Base-by-base conservation (phyloP, 2,797 vertebrate genomes). In the Tapirus indicus region DNA sequence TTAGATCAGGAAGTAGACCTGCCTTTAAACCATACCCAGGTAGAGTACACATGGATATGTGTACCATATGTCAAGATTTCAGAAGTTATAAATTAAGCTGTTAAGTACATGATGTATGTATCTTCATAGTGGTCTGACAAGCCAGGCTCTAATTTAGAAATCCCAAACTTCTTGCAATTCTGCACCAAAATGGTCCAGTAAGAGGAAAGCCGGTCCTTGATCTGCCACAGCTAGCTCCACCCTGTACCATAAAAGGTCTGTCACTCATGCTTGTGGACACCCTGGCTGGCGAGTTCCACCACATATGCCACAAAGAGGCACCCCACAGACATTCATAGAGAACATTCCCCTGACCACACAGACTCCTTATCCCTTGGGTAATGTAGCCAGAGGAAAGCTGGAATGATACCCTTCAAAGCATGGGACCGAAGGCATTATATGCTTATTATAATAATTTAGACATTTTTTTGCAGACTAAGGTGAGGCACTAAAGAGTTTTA, bases 221-320 rank as follows among this genome's bases (percentile, higher is more conserved):
- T 32, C n/a, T 84, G 3, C 54, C 32, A 44, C 3, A 78, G 0
- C 4, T 58, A 11, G 7, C 1, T 56, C 32, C 2, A 35, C 5
- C 7, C 0, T 62, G 2, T 17, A 62, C 44, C 1, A 1, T 13
- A 68, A 75, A 82, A 87, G 27, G 2, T 7, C 13, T 8, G 1
- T 80, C 6, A 1, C 21, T 16, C n/a, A 68, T 11, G 5, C 3
- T 6, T 49, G 17, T 25, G 12, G 2, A 20, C 1, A 68, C 20
- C 7, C 6, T 80, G 18, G 38, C 14, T 4, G 7, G 2, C 14
- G 62, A 47, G 29, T 41, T 60, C 8, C 7, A 74, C 7, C 25
- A 68, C 54, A 25, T 38, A 11, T 5, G 35, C 13, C 32, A 14
- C 49, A 58, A 52, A 58, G 29, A 68, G 10, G 5, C 5, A 21